Conservation (phyloP, 1,140 invertebrate species). For the Caenorhabditis elegans region DNA sequence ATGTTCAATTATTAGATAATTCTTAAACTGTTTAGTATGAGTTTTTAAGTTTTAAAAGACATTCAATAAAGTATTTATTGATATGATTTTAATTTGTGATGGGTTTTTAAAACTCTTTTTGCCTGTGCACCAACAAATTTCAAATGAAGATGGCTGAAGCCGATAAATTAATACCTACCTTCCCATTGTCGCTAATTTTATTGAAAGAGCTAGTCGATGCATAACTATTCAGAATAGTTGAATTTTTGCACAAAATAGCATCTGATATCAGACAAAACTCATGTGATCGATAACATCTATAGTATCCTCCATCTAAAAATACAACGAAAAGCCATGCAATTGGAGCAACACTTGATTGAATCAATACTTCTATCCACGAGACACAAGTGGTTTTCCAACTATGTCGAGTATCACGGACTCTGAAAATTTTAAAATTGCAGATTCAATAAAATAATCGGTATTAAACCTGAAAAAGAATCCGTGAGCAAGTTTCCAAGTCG, state of each 20-base stretch:
- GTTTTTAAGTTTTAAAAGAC: no score
- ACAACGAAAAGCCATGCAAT: conserved; percentile 61
- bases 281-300: conserved; percentile 53
- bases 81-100: no score
- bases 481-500: conserved; percentile 61
- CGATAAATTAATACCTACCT: no score
- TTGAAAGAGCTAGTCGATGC: conserved; percentile 7
- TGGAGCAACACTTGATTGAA: conserved; percentile 53
- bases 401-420: conserved; percentile 49
- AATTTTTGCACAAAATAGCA: conserved; percentile 46
- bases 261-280: conserved; percentile 47
- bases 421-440: background rate
- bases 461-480: conserved; percentile 58
- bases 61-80: no score
- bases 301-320: conserved; percentile 58
- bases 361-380: conserved; percentile 53
- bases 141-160: no score
- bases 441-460: background rate
- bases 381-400: conserved; percentile 54
- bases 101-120: no score
- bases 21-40: no score
- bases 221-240: conserved; percentile 34
- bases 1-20: no score
- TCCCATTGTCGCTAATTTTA: conserved; percentile 38
- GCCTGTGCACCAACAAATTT: no score